Evolutionary conservation across 2,888 invertebrate species (phyloP), one percentile per base, ranked within the genome.

Genomic region (Nephrotoma appendiculata): DNA sequence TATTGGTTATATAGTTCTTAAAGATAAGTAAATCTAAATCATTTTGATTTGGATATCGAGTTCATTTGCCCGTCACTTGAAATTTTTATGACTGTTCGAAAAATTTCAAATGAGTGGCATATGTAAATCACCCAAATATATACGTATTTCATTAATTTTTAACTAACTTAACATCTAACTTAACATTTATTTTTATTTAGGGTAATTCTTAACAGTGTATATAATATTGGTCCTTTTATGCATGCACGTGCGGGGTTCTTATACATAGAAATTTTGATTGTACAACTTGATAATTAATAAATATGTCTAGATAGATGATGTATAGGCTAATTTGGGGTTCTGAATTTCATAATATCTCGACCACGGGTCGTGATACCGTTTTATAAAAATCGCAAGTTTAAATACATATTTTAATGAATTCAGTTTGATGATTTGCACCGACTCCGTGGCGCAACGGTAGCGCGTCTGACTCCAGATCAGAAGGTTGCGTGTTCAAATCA

Each of bases 401-500:
- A 52, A n/a, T 31, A 19, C 19, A 19, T 19, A 31, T 31, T 12
- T 52, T 15, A 52, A 52, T 52, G n/a, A 52, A 5, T 52, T 52
- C 15, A 52, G 12, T n/a, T 52, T 52, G 0, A 4, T 5, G 2
- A 5, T n/a, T 52, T 19, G 0, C 83, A 83, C 41, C 41, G 87
- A 87, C 86, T 87, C 86, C 87, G 87, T 87, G 86, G 87, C 86
- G 87, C 87, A 87, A 87, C 86, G 87, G 87, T 87, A 87, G 87
- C 86, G 87, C 86, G 87, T 86, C 86, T 87, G 87, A 87, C 87
- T 87, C 87, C 87, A 87, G 87, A 87, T 86, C 87, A 87, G 87
- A 87, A 87, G 86, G 87, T 87, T 87, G 87, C 87, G 87, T 87
- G 87, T 87, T 87, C 87, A 87, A 87, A 85, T 87, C 87, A 86